A percentile compares a stretch with the other conserved stretches of the same genome.
Conservation (phyloP, 1,140 invertebrate genomes). For the Drosophila guanche region DNA sequence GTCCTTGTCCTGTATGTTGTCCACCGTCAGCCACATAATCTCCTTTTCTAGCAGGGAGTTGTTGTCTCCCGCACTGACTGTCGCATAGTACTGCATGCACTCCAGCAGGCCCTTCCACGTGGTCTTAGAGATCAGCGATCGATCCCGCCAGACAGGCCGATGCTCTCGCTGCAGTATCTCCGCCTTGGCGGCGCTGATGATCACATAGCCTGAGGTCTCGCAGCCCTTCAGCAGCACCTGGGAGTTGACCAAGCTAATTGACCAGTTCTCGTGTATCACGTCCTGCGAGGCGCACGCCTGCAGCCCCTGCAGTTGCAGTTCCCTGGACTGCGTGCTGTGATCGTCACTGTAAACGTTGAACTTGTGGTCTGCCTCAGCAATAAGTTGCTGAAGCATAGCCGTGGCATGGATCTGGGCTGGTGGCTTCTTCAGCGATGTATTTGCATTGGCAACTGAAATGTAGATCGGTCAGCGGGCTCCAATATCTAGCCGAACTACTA, state of each 20-base stretch:
- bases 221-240: slow-evolving; percentile 98
- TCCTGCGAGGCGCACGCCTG: slow-evolving; percentile 94
- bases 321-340: slow-evolving; percentile 89
- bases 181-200: slow-evolving; percentile 97
- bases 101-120: slow-evolving; percentile 97
- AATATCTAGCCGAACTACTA: slow-evolving; percentile 1
- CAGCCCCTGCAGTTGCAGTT: slow-evolving; percentile 92
- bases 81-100: slow-evolving; percentile 99
- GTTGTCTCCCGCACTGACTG: slow-evolving; percentile 93
- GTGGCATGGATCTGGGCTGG: slow-evolving; percentile 88
- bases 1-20: slow-evolving; percentile 95
- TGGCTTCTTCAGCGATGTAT: slow-evolving; percentile 75
- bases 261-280: slow-evolving; percentile 95
- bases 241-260: slow-evolving; percentile 94
- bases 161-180: slow-evolving; percentile 96
- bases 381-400: slow-evolving; percentile 94
- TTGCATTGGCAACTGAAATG: slow-evolving; percentile 60
- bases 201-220: slow-evolving; percentile 98
- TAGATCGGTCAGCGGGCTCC: not conserved
- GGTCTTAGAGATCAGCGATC: slow-evolving; percentile 95
- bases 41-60: slow-evolving; percentile 91
- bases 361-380: slow-evolving; percentile 97
- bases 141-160: slow-evolving; percentile 95
- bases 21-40: slow-evolving; percentile 97
- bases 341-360: slow-evolving; percentile 96